Conservation (phyloP, 1,140 invertebrate genomes). For the Drosophila saltans region DNA sequence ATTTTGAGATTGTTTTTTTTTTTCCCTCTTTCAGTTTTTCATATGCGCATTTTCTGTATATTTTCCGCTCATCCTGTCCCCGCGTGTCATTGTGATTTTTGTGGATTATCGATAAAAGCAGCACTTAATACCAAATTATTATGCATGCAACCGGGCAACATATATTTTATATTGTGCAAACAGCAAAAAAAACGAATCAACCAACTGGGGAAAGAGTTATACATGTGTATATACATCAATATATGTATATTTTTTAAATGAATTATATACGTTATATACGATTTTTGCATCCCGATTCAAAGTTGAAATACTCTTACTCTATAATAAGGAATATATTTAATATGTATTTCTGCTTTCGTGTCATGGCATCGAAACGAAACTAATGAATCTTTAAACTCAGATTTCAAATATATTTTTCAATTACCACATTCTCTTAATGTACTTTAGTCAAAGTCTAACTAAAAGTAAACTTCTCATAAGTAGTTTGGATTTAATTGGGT, state of each 20-base stretch:
- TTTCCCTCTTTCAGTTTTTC: slow-evolving; percentile 26
- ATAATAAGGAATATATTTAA: too few relatives aligned
- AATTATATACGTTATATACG: too few relatives aligned
- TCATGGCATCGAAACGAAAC: too few relatives aligned
- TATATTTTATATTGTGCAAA: slow-evolving; percentile 33
- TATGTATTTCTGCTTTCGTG: too few relatives aligned
- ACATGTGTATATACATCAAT: not conserved
- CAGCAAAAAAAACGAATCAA: slow-evolving; percentile 29
- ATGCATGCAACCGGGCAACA: slow-evolving; percentile 66
- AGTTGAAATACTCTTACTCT: too few relatives aligned
- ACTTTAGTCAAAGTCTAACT: too few relatives aligned
- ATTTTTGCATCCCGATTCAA: too few relatives aligned
- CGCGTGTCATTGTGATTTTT: slow-evolving; percentile 65
- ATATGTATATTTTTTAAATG: not conserved
- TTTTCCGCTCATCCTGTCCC: slow-evolving; percentile 11
- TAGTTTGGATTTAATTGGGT: too few relatives aligned
- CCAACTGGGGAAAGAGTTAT: slow-evolving; percentile 12
- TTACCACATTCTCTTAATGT: too few relatives aligned
- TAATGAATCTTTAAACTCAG: too few relatives aligned
- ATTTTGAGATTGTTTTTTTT: slow-evolving; percentile 20
- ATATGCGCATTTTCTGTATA: not conserved
- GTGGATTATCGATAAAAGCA: slow-evolving; percentile 64
- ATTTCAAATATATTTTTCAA: too few relatives aligned
- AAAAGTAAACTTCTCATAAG: too few relatives aligned
- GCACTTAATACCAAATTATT: slow-evolving; percentile 76